Evolutionary conservation across 2,888 invertebrate species (phyloP), one percentile per base, ranked within the genome.

Genomic region (Drosophila borborema): DNA sequence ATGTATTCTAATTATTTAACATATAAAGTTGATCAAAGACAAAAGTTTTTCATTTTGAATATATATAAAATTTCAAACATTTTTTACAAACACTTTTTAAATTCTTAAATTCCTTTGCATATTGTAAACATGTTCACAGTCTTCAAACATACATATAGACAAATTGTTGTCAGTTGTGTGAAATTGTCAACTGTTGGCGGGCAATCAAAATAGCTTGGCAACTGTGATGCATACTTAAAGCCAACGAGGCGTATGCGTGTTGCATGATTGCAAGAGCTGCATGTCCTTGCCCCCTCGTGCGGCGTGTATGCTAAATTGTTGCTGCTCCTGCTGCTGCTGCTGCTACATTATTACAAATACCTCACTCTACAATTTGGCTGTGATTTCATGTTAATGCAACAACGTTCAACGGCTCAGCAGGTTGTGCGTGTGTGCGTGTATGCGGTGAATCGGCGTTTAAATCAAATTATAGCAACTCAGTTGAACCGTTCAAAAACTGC

Each of bases 391-490:
- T 72, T 66, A 46, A 38, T 48, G 43, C 64, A 76, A n/a, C 49
- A 51, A 10, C 67, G 67, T 64, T 56, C 56, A 49, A 53, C 66
- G 43, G 63, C 63, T 28, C 48, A 38, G 68, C 56, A 23, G 51
- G 49, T 28, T 65, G 60, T 71, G 67, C 68, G 59, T 67, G 58
- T 45, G 46, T 61, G 54, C 54, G 49, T 36, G 55, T 64, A 63
- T 72, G 64, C 54, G 61, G 40, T 58, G 67, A 68, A 67, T 71
- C 51, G 64, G 71, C 73, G 72, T 84, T 89, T 89, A 74, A 84
- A 86, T 84, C 64, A 69, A 81, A 84, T 86, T 86, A 70, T 64
- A 81, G 71, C 83, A 68, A 70, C 60, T 54, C 77, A 70, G 69
- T 41, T 55, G 70, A 51, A 53, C 31, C 34, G 56, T 51, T 59